A percentile compares a stretch with the other conserved stretches of the same genome.
phyloP scores from a whole-genome alignment of 2,797 vertebrate genomes.

The Chelidonichthys spinosus region DNA sequence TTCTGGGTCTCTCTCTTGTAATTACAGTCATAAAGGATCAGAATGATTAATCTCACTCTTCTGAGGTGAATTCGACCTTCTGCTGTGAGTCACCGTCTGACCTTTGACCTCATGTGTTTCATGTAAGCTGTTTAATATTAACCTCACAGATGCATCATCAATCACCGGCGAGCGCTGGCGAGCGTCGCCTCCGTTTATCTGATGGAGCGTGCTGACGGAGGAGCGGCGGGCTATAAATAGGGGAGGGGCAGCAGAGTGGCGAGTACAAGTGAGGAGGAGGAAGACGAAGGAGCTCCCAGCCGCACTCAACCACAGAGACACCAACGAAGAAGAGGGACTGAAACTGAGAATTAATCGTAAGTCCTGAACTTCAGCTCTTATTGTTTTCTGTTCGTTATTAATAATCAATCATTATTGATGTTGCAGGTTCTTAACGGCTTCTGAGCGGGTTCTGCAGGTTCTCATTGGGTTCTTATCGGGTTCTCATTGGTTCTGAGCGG shows the following conservation, averaged over 20 bases:
- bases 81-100: conserved; percentile 27
- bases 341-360: conserved; percentile 22
- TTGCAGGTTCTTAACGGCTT: neutral
- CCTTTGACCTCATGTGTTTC: conserved; percentile 40
- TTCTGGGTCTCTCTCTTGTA: neutral
- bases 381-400: too few relatives aligned
- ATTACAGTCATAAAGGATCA: neutral
- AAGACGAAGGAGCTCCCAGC: neutral
- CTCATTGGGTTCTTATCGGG: neutral
- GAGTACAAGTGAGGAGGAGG: neutral
- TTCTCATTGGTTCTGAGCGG: neutral
- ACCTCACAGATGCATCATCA: conserved; percentile 40
- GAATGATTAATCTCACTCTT: neutral
- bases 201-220: conserved; percentile 14
- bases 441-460: neutral
- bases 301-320: neutral
- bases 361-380: conserved; percentile 8
- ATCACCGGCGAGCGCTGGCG: conserved; percentile 26
- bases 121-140: conserved; percentile 51
- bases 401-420: too few relatives aligned
- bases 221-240: conserved; percentile 46
- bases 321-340: conserved; percentile 14
- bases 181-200: conserved; percentile 6
- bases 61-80: conserved; percentile 2
- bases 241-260: conserved; percentile 21